A percentile compares a stretch with the other conserved stretches of the same genome.
phyloP scores from a whole-genome alignment of 2,888 invertebrate genomes.

The Cataglyphis cursor region DNA sequence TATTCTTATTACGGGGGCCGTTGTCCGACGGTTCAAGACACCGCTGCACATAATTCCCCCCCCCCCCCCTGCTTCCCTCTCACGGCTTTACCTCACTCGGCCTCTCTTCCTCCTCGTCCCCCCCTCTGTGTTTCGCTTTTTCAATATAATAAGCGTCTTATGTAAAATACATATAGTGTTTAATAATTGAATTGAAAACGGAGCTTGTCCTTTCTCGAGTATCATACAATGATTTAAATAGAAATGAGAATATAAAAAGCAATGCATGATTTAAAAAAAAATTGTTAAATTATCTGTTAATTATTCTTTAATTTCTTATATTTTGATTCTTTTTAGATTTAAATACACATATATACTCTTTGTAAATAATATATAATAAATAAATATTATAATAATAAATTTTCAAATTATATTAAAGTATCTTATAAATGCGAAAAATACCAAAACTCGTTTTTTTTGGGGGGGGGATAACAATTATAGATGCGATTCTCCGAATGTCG shows the following conservation, averaged over 20 bases:
- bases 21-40: conserved; percentile 75
- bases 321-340: background rate
- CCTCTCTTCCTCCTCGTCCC: background rate
- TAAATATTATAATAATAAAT: background rate
- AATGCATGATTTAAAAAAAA: background rate
- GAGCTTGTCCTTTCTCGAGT: background rate
- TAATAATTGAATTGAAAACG: conserved; percentile 25
- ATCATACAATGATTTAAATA: background rate
- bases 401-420: background rate
- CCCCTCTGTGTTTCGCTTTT: conserved; percentile 35
- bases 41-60: conserved; percentile 52
- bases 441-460: background rate
- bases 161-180: background rate
- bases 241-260: background rate
- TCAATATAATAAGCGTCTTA: conserved; percentile 36
- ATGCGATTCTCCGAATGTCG: conserved; percentile 30
- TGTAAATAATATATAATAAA: background rate
- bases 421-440: background rate
- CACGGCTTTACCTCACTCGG: background rate
- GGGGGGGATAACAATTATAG: background rate
- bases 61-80: background rate
- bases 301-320: background rate
- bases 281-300: background rate
- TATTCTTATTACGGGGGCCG: conserved; percentile 78
- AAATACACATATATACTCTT: background rate